Base-by-base conservation (phyloP, 2,888 invertebrate genomes). In the Thumatha senex region DNA sequence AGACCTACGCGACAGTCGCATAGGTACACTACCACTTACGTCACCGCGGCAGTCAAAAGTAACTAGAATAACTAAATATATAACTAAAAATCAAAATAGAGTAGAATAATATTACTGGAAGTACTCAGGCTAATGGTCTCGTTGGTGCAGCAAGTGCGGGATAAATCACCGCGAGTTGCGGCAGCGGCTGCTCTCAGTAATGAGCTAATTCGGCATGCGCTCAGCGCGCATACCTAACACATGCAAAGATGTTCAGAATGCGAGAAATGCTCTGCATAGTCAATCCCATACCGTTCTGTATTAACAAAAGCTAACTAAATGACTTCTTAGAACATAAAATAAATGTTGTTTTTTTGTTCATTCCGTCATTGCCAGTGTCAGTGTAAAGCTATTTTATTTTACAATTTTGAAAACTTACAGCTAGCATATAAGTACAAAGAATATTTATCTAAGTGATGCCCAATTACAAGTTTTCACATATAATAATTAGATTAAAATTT, bases 131-230 rank as follows among this genome's bases (percentile, higher is more conserved):
- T 79, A 80, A 79, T 82, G 77, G 77, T 70, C 75, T 77, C 76
- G 80, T 82, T 79, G 76, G 76, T 76, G 73, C 75, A 72, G 69
- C 66, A 73, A 74, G 75, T 70, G 66, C 72, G 64, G 76, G 72
- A 80, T 80, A 82, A 80, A 81, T 82, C 77, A 74, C 68, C 50
- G 63, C 66, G 66, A 60, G 60, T 65, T 64, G 70, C n/a, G n/a
- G n/a, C 62, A 70, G 68, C 73, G 69, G 66, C 72, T 65, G 70
- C 67, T 68, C 70, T 71, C 61, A 69, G 74, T 84, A 86, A 86
- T 85, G 81, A 86, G 82, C 82, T 84, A 83, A 85, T 84, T 82
- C 80, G 74, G 81, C 76, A 82, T 82, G 78, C 81, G 70, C 66
- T 61, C 64, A 64, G 58, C 55, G 55, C 61, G 54, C 66, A 54